Conservation (phyloP, 1,140 invertebrate genomes). For the Zaprionus taronus region DNA sequence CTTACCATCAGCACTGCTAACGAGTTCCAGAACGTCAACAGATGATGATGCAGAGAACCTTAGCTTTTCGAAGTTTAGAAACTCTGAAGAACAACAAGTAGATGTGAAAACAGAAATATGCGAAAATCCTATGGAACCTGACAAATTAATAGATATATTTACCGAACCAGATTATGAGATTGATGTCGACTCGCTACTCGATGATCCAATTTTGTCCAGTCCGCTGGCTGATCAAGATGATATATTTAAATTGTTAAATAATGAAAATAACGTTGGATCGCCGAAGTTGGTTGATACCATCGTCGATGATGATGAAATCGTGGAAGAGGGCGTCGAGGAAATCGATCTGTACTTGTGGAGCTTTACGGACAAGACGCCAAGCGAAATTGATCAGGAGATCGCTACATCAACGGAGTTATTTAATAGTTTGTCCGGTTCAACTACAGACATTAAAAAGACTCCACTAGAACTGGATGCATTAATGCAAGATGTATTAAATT, state of each 20-base stretch:
- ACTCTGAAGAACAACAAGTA: neutral
- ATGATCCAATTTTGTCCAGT: no score
- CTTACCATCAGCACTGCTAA: no score
- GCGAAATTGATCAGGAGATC: slow-evolving; percentile 28
- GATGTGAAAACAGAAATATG: neutral
- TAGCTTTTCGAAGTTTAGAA: neutral
- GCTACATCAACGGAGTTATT: slow-evolving; percentile 8
- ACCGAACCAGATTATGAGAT: no score
- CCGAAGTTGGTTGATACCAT: neutral
- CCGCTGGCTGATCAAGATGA: neutral
- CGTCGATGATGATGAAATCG: neutral
- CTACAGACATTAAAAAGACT: slow-evolving; percentile 7
- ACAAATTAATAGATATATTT: no score
- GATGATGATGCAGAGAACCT: slow-evolving; percentile 15
- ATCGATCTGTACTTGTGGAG: neutral
- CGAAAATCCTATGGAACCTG: no score
- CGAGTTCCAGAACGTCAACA: no score
- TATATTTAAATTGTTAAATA: neutral
- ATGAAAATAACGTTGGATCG: neutral
- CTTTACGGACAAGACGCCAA: slow-evolving; percentile 9
- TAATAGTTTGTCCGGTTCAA: slow-evolving; percentile 21
- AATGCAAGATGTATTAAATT: slow-evolving; percentile 36
- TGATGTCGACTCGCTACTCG: no score
- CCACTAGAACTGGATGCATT: slow-evolving; percentile 20
- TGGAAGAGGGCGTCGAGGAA: neutral